Conservation (phyloP, 2,888 invertebrate species). For the Tridacna gigas region DNA sequence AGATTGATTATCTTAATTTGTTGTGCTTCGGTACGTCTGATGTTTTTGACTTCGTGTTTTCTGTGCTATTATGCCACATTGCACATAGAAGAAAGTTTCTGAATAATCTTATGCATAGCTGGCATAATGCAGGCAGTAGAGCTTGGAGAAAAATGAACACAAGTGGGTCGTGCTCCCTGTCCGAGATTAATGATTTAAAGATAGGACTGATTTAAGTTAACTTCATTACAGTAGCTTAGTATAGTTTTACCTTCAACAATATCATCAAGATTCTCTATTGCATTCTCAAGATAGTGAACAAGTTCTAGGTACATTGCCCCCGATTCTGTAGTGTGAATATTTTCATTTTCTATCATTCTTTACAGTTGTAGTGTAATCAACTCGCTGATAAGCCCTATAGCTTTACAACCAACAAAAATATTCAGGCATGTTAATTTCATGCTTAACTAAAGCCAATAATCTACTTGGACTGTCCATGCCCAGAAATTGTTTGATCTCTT, state of each 20-base stretch:
- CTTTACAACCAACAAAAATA: slow-evolving; percentile 60
- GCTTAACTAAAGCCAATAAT: slow-evolving; percentile 31
- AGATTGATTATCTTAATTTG: slow-evolving; percentile 37
- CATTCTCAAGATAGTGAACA: slow-evolving; percentile 33
- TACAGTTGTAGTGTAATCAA: slow-evolving; percentile 43
- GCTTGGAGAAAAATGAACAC: slow-evolving; percentile 8
- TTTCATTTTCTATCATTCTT: slow-evolving; percentile 43
- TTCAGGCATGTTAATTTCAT: slow-evolving; percentile 45
- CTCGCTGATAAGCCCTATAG: slow-evolving; percentile 48
- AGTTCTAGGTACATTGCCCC: slow-evolving; percentile 32
- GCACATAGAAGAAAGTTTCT: slow-evolving; percentile 33
- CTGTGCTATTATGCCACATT: slow-evolving; percentile 13
- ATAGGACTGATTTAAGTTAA: slow-evolving; percentile 17
- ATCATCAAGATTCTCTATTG: slow-evolving; percentile 8
- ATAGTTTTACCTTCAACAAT: slow-evolving; percentile 27
- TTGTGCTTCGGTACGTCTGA: slow-evolving; percentile 26
- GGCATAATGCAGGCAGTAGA: slow-evolving; percentile 32
- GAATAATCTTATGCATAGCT: slow-evolving; percentile 24
- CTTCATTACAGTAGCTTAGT: slow-evolving; percentile 18
- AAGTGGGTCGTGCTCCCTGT: neutral
- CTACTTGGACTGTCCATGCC: slow-evolving; percentile 26
- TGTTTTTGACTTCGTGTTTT: slow-evolving; percentile 21
- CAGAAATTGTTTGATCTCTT: slow-evolving; percentile 35
- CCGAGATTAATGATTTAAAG: slow-evolving; percentile 10
- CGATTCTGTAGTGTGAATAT: slow-evolving; percentile 36